Base-by-base conservation (phyloP, 2,888 invertebrate species). In the Lasiommata megera region DNA sequence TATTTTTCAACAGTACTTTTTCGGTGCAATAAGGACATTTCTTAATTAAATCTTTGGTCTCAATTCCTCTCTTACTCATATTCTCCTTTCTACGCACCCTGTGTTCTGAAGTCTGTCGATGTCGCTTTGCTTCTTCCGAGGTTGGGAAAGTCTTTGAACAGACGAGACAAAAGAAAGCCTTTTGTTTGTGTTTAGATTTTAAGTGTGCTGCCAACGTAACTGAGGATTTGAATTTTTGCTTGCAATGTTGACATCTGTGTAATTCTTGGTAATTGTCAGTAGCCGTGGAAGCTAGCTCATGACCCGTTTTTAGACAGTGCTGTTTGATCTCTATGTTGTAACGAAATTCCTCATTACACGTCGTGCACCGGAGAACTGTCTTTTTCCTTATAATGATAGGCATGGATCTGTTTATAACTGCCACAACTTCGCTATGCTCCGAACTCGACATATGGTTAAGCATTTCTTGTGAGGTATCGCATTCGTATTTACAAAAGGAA, bases 341-440 rank as follows among this genome's bases (percentile, higher is more conserved):
- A 12, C 94, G 92, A 75, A 97, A 97, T 36, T 92, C 87, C 70
- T 93, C 88, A 8, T 78, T 76, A 76, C 97, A 98, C 16, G 92
- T 92, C 1, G 81, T 82, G 76, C 97, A 97, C 60, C 86, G 81
- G 3, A 95, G 77, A 0, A 92, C 86, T 1, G 92, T 88, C 59
- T 94, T 93, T 71, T 94, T 94, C 62, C 94, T 92, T 58, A 96
- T 94, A 29, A 94, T 93, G 48, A 96, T 94, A 1, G 96, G 96
- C 73, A 96, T 95, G 0, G 96, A 96, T 68, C 95, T 92, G 74
- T 96, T 96, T 63, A 96, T 94, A 12, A 94, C 94, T 1, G 94
- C 91, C 0, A 95, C 92, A 0, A 95, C 94, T 76, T 96, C 95
- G 41, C 92, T 92, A 76, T 96, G 96, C 37, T 93, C 93, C 6